phyloP scores from a whole-genome alignment of 2,113 vertebrate genomes.

The Forbesichthys papilliferus region DNA sequence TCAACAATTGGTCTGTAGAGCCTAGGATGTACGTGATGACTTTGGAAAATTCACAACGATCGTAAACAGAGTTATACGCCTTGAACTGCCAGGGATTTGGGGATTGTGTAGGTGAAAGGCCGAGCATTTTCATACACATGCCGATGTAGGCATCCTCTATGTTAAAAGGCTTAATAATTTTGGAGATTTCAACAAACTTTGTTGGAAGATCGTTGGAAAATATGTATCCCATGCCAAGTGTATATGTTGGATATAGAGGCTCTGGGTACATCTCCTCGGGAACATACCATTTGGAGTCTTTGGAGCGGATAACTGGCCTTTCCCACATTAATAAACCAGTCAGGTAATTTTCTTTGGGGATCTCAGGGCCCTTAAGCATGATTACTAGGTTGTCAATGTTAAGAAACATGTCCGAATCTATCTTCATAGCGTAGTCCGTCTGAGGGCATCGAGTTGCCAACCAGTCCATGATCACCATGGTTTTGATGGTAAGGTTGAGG shows the following conservation, averaged over 20 bases:
- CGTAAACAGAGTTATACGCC: conserved; percentile 36
- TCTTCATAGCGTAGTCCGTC: conserved; percentile 88
- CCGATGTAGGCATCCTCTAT: conserved; percentile 87
- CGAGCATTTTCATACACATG: conserved; percentile 71
- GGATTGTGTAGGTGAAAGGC: not conserved
- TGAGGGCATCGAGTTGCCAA: conserved; percentile 70
- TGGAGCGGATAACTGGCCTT: conserved; percentile 82
- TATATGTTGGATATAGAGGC: conserved; percentile 84
- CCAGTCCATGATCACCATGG: conserved; percentile 83
- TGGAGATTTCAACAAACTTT: conserved; percentile 84
- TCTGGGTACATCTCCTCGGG: conserved; percentile 85
- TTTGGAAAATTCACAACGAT: conserved; percentile 57
- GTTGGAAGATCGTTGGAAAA: conserved; percentile 91
- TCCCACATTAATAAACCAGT: conserved; percentile 89
- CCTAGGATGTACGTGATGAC: conserved; percentile 69
- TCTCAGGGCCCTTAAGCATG: conserved; percentile 82
- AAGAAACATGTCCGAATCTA: conserved; percentile 95
- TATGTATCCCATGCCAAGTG: conserved; percentile 92
- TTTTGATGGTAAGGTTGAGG: conserved; percentile 80
- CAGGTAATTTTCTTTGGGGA: conserved; percentile 84
- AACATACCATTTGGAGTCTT: conserved; percentile 92
- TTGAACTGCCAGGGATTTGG: conserved; percentile 52
- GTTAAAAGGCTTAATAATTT: conserved; percentile 84
- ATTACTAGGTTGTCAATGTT: conserved; percentile 90
- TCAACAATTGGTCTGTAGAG: conserved; percentile 49